phyloP scores from a whole-genome alignment of 1,140 invertebrate genomes.

The Maniola jurtina region DNA sequence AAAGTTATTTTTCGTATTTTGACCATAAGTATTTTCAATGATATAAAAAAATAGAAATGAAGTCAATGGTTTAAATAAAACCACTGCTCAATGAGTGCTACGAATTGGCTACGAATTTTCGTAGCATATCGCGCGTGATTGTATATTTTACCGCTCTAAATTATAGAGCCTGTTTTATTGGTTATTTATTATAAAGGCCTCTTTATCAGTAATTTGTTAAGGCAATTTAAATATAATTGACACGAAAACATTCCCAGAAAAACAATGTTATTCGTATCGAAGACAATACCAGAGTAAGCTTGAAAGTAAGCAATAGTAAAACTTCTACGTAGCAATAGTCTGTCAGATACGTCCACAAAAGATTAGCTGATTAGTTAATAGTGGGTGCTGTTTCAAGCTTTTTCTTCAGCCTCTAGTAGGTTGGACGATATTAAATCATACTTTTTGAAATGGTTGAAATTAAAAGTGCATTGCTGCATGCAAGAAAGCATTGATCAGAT shows the following conservation, averaged over 20 bases:
- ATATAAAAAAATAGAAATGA: background rate
- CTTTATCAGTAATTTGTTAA: background rate
- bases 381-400: slow-evolving; percentile 30
- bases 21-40: too few relatives aligned
- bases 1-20: too few relatives aligned
- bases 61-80: background rate
- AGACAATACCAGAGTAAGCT: slow-evolving; percentile 33
- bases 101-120: background rate
- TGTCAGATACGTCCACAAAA: slow-evolving; percentile 15
- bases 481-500: background rate
- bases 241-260: background rate
- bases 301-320: background rate
- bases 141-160: background rate
- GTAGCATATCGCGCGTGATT: background rate
- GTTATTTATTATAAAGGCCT: background rate
- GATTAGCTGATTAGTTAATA: slow-evolving; percentile 36
- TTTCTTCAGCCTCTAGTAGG: background rate
- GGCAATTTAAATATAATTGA: background rate
- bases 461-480: background rate
- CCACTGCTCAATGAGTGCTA: background rate
- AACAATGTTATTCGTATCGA: slow-evolving; percentile 11
- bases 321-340: slow-evolving; percentile 11
- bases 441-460: background rate
- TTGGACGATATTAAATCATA: background rate
- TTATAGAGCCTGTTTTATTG: too few relatives aligned